Evolutionary conservation across 2,888 invertebrate genomes (phyloP), one percentile per base, ranked within the genome.

Genomic region (Tupiocoris notatus): DNA sequence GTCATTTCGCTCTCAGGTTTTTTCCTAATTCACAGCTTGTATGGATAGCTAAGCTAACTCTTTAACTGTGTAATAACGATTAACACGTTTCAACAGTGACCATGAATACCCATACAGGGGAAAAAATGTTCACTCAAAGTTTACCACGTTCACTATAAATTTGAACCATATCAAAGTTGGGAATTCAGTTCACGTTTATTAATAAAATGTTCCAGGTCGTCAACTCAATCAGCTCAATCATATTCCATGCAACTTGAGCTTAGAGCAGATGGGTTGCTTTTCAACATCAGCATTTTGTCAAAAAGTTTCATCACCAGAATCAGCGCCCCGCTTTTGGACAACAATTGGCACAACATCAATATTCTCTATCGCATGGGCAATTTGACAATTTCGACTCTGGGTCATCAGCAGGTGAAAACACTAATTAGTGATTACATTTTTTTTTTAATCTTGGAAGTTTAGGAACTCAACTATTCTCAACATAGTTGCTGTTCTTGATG

Each of bases 331-430:
- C 88, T 92, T 79, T 86, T 93, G 77, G 91, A 94, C 86, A 94
- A 94, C 85, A 88, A 86, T 82, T 94, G 94, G 94, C 92, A 94
- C 84, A 90, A 88, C 82, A 89, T 91, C 71, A 89, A 89, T 82
- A 84, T 92, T 65, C 86, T 88, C 68, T 90, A 90, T 84, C 84
- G 85, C 77, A 83, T 87, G n/a, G 88, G 88, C 12, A 88, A 88
- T 82, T 83, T 88, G 18, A 87, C 88, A 0, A 83, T 89, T 65
- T 86, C 85, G 75, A 85, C 87, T 2, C 85, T 86, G 71, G 86
- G 86, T 17, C 85, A 86, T 79, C 83, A 84, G 39, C 85, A 86
- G 85, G 92, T 92, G 83, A 84, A 59, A 9, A 6, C 2, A 17
- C 18, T 39, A 12, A 7, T 39, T 39, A 39, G 25, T 1, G 24